Evolutionary conservation across 2,888 invertebrate species (phyloP).

Genomic region (Papilio demoleus): DNA sequence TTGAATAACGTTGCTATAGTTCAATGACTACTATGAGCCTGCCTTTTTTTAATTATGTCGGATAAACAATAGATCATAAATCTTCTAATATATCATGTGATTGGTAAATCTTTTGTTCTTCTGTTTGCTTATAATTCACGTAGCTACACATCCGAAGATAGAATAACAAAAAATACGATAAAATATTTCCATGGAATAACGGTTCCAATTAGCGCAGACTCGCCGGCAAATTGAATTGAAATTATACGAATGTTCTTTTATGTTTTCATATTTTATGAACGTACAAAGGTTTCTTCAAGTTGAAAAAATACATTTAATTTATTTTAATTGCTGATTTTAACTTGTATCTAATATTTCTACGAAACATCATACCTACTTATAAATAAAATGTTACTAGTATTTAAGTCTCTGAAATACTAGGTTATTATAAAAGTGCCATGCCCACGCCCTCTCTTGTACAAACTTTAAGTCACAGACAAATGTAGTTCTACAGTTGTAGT

Average conservation of each 20-base stretch:
- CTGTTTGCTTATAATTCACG: constrained; percentile 8
- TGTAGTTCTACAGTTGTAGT: too few species aligned
- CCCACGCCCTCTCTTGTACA: background rate
- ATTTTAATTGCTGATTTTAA: background rate
- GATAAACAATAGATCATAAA: background rate
- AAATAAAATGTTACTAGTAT: background rate
- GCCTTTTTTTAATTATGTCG: background rate
- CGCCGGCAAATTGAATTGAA: constrained; percentile 15
- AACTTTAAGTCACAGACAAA: too few species aligned
- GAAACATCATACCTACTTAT: background rate
- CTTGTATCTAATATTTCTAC: background rate
- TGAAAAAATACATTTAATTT: constrained; percentile 1
- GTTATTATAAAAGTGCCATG: too few species aligned
- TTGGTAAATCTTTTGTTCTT: background rate
- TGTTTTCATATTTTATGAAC: constrained; percentile 10
- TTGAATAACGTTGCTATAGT: too few species aligned
- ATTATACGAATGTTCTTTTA: constrained; percentile 19
- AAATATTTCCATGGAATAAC: constrained; percentile 10
- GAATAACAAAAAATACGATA: constrained; percentile 13
- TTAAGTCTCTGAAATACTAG: background rate
- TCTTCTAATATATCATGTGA: background rate
- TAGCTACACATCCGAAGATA: background rate
- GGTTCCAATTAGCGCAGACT: constrained; percentile 24
- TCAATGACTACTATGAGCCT: too few species aligned
- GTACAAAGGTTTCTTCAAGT: constrained; percentile 8